Evolutionary conservation across 2,888 invertebrate genomes (phyloP).

Genomic region (Ommatoiulus sabulosus): DNA sequence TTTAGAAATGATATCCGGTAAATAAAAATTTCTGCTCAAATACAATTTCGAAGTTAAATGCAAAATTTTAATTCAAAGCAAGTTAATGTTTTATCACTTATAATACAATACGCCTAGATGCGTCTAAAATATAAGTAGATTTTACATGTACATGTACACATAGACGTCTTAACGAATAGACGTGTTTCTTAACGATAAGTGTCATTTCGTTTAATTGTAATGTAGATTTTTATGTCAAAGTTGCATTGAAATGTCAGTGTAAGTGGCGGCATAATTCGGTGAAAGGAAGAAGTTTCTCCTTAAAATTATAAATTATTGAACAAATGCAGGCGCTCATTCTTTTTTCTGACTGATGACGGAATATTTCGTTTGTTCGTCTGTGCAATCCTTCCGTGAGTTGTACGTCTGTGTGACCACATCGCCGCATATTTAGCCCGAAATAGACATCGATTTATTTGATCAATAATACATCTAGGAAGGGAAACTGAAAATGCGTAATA

Average conservation of each 20-base stretch:
- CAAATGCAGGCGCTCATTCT: neutral
- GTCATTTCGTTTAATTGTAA: no score
- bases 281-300: neutral
- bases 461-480: neutral
- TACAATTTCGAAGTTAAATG: no score
- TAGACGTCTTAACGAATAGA: no score
- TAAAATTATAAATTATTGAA: neutral
- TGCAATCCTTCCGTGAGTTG: neutral
- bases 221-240: neutral
- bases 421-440: conserved; percentile 13
- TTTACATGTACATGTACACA: no score
- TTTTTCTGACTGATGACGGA: neutral
- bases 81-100: no score
- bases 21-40: no score
- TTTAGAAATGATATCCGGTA: no score
- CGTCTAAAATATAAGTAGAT: no score
- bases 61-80: no score
- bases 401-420: conserved; percentile 9
- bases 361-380: neutral
- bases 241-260: neutral
- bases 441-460: conserved; percentile 43
- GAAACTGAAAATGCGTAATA: conserved; percentile 16
- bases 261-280: neutral
- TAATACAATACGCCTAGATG: no score
- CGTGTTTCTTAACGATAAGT: no score